These are phyloP conservation scores for Epizoanthus illoricatus DNA, from an alignment of 92 coral and sea anemone genomes.

Conservation along the genomic window DNA sequence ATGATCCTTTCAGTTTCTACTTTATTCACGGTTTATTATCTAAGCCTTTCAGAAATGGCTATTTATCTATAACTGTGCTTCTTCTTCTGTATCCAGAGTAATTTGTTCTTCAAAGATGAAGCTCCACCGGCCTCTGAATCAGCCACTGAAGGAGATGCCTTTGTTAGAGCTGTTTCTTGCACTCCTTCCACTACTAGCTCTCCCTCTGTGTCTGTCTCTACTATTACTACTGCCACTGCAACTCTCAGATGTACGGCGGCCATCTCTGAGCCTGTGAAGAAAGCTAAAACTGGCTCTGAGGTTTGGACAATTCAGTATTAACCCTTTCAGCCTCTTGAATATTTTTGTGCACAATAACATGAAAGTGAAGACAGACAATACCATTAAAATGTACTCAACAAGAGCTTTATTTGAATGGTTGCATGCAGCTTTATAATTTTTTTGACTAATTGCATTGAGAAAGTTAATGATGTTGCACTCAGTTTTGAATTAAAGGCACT, in stretches of 20 bases:
- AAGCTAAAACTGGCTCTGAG: slow-evolving; percentile 27
- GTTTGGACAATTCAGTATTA: slow-evolving; percentile 19
- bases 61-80: not conserved
- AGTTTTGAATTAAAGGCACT: no score
- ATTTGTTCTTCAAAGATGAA: slow-evolving; percentile 88
- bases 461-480: no score
- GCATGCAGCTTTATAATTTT: no score
- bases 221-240: slow-evolving; percentile 46
- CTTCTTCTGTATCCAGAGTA: slow-evolving; percentile 59
- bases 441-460: no score
- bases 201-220: slow-evolving; percentile 30
- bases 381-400: no score
- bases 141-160: slow-evolving; percentile 67
- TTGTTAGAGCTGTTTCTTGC: slow-evolving; percentile 65
- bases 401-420: not conserved
- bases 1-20: not conserved
- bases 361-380: no score
- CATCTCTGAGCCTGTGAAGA: slow-evolving; percentile 39
- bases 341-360: no score
- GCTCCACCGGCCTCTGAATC: slow-evolving; percentile 58
- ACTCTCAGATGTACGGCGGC: slow-evolving; percentile 43
- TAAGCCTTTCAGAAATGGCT: not conserved
- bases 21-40: not conserved
- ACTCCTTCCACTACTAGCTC: slow-evolving; percentile 34
- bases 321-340: not conserved